Base-by-base conservation (phyloP, 2,888 invertebrate species). In the Microdon myrmicae region DNA sequence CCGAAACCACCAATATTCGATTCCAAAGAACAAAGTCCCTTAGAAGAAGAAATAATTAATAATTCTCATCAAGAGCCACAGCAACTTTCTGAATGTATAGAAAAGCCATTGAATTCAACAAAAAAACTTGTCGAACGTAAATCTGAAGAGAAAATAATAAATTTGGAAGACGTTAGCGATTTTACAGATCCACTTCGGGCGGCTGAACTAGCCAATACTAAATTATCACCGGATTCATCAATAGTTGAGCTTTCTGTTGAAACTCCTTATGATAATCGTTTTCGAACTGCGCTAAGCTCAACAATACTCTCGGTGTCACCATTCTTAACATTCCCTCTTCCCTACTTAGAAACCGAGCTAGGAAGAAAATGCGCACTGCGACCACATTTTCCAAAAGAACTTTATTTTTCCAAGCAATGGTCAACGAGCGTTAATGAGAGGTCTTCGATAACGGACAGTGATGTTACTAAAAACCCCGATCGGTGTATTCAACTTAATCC, bases 241-340 rank as follows among this genome's bases (percentile, higher is more conserved):
- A 19, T 67, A 10, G 72, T 75, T 9, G 73, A 75, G 4, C 58
- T 81, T 34, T 76, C 76, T 1, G 80, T 80, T 1, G 85, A 87
- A 69, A 79, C 85, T 12, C 86, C 87, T 0, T 82, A 86, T 48
- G 81, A 85, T 8, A 89, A 88, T 75, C 84, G 84, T 59, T 90
- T 91, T 73, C 83, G 90, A 73, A 86, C 91, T 80, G 88, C 87
- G 0, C 78, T 92, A 5, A 87, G 87, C 68, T 89, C 88, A 45
- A 86, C 87, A 0, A 82, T 89, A 35, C 78, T 94, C 2, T 92
- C 93, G 0, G 86, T 92, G 64, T 96, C 96, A 0, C 96, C 97
- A 0, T 92, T 89, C 75, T 82, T 96, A 7, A 86, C 87, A 51
- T 90, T 92, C 72, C 86, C 90, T 0, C 83, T 94, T 47, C 97